Evolutionary conservation across 2,113 vertebrate genomes (phyloP).

Genomic region (Centrocercus urophasianus): DNA sequence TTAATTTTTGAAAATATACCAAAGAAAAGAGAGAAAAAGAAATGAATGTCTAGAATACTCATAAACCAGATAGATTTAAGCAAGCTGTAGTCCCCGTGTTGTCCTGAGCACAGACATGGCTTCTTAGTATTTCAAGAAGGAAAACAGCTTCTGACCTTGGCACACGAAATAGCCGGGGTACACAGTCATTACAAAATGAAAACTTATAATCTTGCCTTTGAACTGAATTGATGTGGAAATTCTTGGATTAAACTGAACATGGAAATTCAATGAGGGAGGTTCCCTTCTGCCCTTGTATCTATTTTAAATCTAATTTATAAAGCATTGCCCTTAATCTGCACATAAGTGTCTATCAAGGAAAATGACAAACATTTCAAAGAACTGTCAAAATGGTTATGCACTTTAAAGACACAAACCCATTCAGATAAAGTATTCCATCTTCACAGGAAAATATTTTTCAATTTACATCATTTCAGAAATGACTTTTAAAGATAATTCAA

Average conservation of each 20-base stretch:
- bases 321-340: background rate
- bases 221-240: slow-evolving; percentile 5
- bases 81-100: background rate
- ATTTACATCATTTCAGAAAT: background rate
- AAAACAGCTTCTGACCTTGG: slow-evolving; percentile 39
- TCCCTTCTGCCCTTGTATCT: background rate
- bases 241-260: background rate
- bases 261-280: background rate
- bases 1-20: background rate
- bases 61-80: background rate
- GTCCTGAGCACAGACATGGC: background rate
- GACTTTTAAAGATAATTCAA: background rate
- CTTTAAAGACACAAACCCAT: background rate
- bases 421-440: background rate
- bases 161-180: background rate
- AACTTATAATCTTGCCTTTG: slow-evolving; percentile 9
- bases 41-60: background rate
- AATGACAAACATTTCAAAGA: slow-evolving; percentile 17
- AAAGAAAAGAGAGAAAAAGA: slow-evolving; percentile 12
- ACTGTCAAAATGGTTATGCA: background rate
- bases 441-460: background rate
- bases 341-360: background rate
- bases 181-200: background rate
- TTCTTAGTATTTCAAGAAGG: background rate
- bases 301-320: slow-evolving; percentile 5